These are phyloP conservation scores for Magallana gigas DNA, from an alignment of 1,140 invertebrate species.

Conservation along the genomic window DNA sequence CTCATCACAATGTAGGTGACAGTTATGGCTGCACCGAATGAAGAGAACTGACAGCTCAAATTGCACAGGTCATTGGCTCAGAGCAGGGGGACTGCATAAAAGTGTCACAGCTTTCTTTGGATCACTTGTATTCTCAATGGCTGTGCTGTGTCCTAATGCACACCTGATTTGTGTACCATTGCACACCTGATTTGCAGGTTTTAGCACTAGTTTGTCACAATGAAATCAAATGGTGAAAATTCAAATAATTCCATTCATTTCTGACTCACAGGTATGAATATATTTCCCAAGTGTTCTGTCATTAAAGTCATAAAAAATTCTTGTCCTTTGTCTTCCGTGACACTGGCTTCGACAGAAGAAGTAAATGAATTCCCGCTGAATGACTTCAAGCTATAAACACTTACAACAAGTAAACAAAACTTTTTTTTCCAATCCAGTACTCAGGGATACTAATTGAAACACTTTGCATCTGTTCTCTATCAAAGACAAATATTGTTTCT, in stretches of 20 bases:
- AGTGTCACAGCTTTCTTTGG: not conserved
- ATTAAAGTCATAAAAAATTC: not conserved
- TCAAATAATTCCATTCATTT: not conserved
- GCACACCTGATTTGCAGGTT: not conserved
- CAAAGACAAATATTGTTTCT: not conserved
- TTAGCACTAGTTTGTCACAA: not conserved
- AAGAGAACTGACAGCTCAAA: not conserved
- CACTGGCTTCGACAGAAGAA: not conserved
- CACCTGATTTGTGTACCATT: not conserved
- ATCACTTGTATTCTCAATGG: not conserved
- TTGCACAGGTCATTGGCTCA: not conserved
- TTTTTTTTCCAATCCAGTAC: not conserved
- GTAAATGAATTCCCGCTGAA: not conserved
- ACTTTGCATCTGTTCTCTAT: constrained; percentile 14
- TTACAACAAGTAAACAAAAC: not conserved
- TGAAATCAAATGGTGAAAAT: not conserved
- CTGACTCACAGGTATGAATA: not conserved
- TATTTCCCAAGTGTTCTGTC: not conserved
- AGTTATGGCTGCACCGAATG: constrained; percentile 7
- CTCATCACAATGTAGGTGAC: not conserved
- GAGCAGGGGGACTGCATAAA: not conserved
- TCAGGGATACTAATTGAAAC: not conserved
- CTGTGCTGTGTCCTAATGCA: not conserved
- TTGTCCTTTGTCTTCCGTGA: not conserved
- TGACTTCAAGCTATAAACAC: not conserved